Evolutionary conservation across 2,797 vertebrate genomes (phyloP).

Genomic region (Carduelis carduelis): DNA sequence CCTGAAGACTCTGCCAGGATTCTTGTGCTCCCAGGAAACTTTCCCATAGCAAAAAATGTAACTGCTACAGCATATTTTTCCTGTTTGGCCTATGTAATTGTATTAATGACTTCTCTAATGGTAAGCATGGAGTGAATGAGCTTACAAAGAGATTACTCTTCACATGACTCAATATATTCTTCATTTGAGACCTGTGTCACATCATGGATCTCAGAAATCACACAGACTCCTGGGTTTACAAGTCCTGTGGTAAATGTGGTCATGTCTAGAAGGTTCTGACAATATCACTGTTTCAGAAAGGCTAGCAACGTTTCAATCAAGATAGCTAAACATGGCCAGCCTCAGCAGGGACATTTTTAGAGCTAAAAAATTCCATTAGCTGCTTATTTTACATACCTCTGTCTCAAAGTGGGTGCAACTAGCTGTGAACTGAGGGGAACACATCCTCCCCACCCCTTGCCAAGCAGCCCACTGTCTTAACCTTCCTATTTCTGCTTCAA

Average conservation of each 20-base stretch:
- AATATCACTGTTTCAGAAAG: neutral
- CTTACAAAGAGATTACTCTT: neutral
- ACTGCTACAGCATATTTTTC: neutral
- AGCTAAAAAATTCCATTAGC: neutral
- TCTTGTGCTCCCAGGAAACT: neutral
- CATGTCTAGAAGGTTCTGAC: neutral
- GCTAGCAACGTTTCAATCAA: neutral
- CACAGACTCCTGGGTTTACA: neutral
- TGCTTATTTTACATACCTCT: neutral
- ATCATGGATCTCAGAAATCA: neutral
- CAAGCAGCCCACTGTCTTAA: neutral
- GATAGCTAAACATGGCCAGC: neutral
- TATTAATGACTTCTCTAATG: neutral
- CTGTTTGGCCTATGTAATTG: neutral
- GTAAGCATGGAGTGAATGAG: neutral
- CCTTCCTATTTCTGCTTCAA: neutral
- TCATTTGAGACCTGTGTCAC: neutral
- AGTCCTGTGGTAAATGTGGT: neutral
- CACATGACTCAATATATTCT: neutral
- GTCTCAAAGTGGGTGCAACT: neutral
- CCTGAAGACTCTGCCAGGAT: neutral
- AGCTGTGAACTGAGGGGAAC: neutral
- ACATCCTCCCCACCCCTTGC: neutral
- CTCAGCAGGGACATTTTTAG: neutral
- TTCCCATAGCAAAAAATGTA: neutral